These are phyloP conservation scores for Aphidius ervi DNA, from an alignment of 1,140 invertebrate species.

Conservation along the genomic window DNA sequence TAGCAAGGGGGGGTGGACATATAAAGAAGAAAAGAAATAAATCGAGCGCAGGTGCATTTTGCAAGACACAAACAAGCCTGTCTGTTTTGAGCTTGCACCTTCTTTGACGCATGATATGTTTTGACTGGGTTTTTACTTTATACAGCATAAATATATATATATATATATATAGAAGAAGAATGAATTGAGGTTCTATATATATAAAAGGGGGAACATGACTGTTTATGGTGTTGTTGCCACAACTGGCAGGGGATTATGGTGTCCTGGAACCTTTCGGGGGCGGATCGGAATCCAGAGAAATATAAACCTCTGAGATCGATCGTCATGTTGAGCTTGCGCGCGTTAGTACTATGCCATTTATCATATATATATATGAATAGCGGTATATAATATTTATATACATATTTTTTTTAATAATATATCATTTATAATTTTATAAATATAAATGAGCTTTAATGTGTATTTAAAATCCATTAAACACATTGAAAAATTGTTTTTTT, in stretches of 20 bases:
- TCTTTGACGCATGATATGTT: too few species aligned
- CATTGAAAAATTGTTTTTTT: too few species aligned
- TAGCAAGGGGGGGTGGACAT: background rate
- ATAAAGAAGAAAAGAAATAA: slow-evolving; percentile 18
- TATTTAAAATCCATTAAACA: too few species aligned
- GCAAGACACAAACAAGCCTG: slow-evolving; percentile 14
- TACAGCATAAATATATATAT: too few species aligned
- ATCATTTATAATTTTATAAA: too few species aligned
- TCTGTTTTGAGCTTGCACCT: background rate
- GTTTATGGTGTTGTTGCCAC: too few species aligned
- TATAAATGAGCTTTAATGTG: too few species aligned
- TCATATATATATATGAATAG: background rate
- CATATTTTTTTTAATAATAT: too few species aligned
- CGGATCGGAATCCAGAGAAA: slow-evolving; percentile 20
- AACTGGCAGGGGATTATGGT: slow-evolving; percentile 1
- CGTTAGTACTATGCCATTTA: slow-evolving; percentile 5
- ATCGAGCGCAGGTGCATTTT: slow-evolving; percentile 23
- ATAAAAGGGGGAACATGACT: background rate
- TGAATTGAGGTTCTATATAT: too few species aligned
- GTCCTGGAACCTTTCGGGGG: slow-evolving; percentile 1
- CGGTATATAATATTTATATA: too few species aligned
- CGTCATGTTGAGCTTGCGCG: slow-evolving; percentile 16
- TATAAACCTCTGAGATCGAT: slow-evolving; percentile 22
- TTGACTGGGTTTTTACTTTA: too few species aligned
- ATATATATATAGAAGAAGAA: too few species aligned